Percentiles rank a stretch among this genome's conserved stretches.
These are phyloP conservation scores for Fulmarus glacialis DNA, from an alignment of 2,113 vertebrate species.

Conservation along the genomic window DNA sequence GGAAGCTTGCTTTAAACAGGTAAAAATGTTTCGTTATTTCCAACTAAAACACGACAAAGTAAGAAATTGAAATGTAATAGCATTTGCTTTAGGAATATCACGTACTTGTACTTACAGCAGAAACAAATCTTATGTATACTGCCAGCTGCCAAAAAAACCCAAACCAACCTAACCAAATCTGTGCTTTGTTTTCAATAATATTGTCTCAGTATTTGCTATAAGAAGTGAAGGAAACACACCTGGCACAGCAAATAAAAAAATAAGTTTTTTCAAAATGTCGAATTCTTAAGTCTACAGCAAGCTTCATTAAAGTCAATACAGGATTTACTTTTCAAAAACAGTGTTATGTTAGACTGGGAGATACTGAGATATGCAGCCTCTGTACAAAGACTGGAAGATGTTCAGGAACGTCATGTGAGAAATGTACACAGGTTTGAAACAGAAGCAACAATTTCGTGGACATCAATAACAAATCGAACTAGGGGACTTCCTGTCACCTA, in stretches of 20 bases:
- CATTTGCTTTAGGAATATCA: not conserved
- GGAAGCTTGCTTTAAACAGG: conserved; percentile 98
- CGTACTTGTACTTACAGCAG: not conserved
- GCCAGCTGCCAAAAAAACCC: not conserved
- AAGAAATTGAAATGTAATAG: not conserved
- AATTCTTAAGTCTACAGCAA: not conserved
- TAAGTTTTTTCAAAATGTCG: not conserved
- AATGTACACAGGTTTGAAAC: not conserved
- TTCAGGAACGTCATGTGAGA: not conserved
- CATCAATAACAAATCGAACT: not conserved
- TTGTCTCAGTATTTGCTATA: not conserved
- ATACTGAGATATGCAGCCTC: not conserved
- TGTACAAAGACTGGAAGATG: not conserved
- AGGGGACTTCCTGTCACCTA: not conserved
- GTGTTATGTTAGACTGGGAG: not conserved
- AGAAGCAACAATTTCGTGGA: not conserved
- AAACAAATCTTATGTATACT: not conserved
- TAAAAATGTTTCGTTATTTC: conserved; percentile 52
- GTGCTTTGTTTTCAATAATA: not conserved
- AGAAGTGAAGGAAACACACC: not conserved
- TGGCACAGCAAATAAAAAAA: not conserved
- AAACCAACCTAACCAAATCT: not conserved
- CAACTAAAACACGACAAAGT: not conserved
- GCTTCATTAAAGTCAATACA: not conserved
- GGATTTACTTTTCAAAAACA: not conserved